Evolutionary conservation across 2,797 vertebrate genomes (phyloP), one percentile per base, ranked within the genome.

Genomic region (Vireo griseus): DNA sequence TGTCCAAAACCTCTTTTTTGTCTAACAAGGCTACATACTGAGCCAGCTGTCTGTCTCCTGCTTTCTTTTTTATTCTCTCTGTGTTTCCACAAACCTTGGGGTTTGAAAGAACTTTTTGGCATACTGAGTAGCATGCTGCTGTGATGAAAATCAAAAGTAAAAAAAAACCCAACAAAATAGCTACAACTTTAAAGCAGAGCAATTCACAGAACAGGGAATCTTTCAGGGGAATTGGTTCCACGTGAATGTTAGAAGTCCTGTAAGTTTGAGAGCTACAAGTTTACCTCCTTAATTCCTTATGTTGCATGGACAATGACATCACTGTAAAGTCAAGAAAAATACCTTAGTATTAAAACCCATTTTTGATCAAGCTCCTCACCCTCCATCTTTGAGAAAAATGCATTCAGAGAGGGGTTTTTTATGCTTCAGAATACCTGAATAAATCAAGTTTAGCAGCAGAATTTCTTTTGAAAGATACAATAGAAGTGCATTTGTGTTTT

Each of bases 231-330:
- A 73, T 52, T 97, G 94, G 76, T 86, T 92, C 69, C 33, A 9
- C 44, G 66, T 83, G 51, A 80, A 75, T 82, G 44, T 81, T 87
- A 87, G 91, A 96, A 95, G 79, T 52, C 50, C 51, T 10, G 13
- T 76, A 89, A 85, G 69, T 97, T 81, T 95, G 94, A 96, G 90
- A 96, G 93, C 94, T 94, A 66, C 86, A 94, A 92, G 92, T 87
- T 94, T 91, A 57, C 79, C 65, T 72, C 90, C 78, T 97, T 92
- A 95, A 95, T 94, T 93, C 59, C 84, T 94, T 42, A 42, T 88
- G 52, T 91, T 86, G 40, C 73, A 26, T 86, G 88, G 92, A 96
- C 72, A 76, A 92, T 95, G 92, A 86, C 91, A 93, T 93, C 95
- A 89, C 58, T 91, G 59, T 74, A 59, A 95, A 94, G 52, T 69